Evolutionary conservation across 1,140 invertebrate genomes (phyloP), one percentile per base, ranked within the genome.

Genomic region (Glossosoma conforme): DNA sequence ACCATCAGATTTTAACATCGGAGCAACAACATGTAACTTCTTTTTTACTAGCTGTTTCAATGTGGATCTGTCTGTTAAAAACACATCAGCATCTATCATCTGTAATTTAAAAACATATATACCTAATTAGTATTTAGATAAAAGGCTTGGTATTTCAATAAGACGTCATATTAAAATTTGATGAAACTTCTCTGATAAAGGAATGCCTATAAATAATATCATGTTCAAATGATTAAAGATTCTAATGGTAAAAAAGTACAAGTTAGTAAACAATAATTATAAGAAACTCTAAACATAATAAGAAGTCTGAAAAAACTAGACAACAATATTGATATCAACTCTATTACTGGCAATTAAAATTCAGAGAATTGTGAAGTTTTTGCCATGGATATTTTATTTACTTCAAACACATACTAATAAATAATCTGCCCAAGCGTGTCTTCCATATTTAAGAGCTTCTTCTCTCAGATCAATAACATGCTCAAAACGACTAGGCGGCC

Each of bases 21-120:
- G 94, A 0, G 91, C 86, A 2, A 86, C 78, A 17, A 91, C 66
- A 2, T 77, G 69, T 10, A 81, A 58, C 21, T 82, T 72, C 55
- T 87, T 85, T 10, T 65, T 67, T 5, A 94, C 81, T 0, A 98
- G 67, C 28, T 77, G 57, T 32, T 76, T 74, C 0, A 98, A 63
- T 1, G 87, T 83, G 14, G 82, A 65, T 6, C 76, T 69, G 56
- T 93, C 83, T 15, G 85, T 86, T 2, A 97, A 60, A 62, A 97
- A 87, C 25, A 86, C 84, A 78, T 98, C 93, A 19, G 85, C 82
- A 74, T 97, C 93, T 18, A 96, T 55, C 76, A 92, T 89, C 91
- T 93, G 68, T 47, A 76, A 79, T 60, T 57, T 66, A 62, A 58
- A 64, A 54, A 58, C 28, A 51, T 10, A 60, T n/a, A 15, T 56